phyloP scores from a whole-genome alignment of 2,888 invertebrate species.

The Liodrosophila aerea region DNA sequence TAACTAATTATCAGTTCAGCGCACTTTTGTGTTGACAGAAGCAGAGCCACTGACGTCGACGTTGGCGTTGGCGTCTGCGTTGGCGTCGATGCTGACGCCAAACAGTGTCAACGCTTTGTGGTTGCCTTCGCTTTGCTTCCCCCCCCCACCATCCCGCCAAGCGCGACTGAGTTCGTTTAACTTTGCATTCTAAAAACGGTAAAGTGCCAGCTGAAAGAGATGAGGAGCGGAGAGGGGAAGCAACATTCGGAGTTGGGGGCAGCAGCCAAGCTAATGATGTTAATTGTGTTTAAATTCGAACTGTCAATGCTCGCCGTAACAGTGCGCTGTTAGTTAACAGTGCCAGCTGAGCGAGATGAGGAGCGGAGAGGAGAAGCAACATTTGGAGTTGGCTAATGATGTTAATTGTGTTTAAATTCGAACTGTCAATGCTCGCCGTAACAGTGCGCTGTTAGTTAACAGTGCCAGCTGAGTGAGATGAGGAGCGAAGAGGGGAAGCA shows the following conservation, averaged over 20 bases:
- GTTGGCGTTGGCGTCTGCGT: slow-evolving; percentile 1
- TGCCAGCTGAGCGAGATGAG: too few relatives aligned
- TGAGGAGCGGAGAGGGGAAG: too few relatives aligned
- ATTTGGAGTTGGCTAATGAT: slow-evolving; percentile 7
- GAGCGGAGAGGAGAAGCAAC: too few relatives aligned
- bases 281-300: slow-evolving; percentile 28
- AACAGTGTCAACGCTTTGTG: slow-evolving; percentile 58
- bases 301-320: neutral
- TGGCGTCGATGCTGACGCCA: slow-evolving; percentile 12
- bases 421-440: neutral
- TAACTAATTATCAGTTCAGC: slow-evolving; percentile 77
- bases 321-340: slow-evolving; percentile 10
- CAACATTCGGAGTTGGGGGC: too few relatives aligned
- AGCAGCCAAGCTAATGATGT: slow-evolving; percentile 14
- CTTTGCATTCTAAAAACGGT: slow-evolving; percentile 55
- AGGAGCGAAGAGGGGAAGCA: too few relatives aligned
- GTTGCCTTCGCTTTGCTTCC: slow-evolving; percentile 33
- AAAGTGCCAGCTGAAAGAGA: too few relatives aligned
- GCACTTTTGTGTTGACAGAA: slow-evolving; percentile 58
- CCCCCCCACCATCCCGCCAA: slow-evolving; percentile 12
- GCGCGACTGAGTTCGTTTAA: slow-evolving; percentile 61
- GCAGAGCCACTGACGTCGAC: slow-evolving; percentile 12
- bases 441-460: slow-evolving; percentile 8
- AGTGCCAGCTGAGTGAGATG: neutral
- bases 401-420: slow-evolving; percentile 30